Evolutionary conservation across 1,140 invertebrate genomes (phyloP), one percentile per base, ranked within the genome.

Genomic region (Scylla paramamosain): DNA sequence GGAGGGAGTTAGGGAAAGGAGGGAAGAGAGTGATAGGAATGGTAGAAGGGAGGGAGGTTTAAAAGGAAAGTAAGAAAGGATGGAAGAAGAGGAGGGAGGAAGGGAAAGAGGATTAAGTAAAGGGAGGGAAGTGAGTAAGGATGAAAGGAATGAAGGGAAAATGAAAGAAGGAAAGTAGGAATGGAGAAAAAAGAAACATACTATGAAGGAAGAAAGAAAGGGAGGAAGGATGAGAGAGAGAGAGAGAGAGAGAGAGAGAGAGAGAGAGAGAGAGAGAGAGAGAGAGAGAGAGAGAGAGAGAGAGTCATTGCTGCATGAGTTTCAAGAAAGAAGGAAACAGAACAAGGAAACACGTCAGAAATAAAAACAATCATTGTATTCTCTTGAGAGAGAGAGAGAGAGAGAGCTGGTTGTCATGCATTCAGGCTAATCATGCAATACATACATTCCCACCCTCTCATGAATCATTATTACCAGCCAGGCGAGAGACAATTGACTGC

Each of bases 191-290:
- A 39, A 39, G 39, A 6, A 39, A 39, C 6, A n/a, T n/a, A n/a
- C n/a, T n/a, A n/a, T 39, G 39, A 39, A 6, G 39, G 39, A 39
- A 59, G 52, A 59, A 59, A 59, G 10, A 12, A 59, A 20, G 20
- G 10, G 2, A 59, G 10, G 20, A 59, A 20, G 52, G 52, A 59
- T 4, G 52, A 59, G 20, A 59, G 39, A 39, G 6, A 6, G 39
- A 39, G 6, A 39, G 39, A 39, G 28, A 12, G 29, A 8, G 31
- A 10, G 7, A 7, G 86, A 88, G 4, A 12, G 25, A 25, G n/a
- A 0, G 86, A 88, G 7, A 31, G n/a, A 29, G n/a, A 59, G 90
- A 91, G 48, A 91, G 91, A 52, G 90, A 91, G 46, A 91, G 46
- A 91, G 6, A 28, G 46, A 59, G 46, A 28, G 46, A 91, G 46